These are phyloP conservation scores for Colistium nudipinnis DNA, from an alignment of 2,113 vertebrate species.

Conservation along the genomic window DNA sequence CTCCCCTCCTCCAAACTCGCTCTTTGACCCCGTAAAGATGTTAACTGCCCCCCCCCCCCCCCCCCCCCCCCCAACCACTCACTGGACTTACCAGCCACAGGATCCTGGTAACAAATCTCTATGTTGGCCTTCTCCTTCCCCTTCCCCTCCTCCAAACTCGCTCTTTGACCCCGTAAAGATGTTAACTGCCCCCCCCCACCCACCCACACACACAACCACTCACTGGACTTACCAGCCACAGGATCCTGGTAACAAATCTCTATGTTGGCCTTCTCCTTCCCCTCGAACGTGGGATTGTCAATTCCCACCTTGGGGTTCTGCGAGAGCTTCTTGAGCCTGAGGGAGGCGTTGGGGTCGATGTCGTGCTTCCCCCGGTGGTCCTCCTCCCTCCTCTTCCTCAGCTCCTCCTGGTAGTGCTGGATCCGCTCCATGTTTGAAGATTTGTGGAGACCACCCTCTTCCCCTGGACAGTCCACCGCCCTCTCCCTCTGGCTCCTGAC, in stretches of 20 bases:
- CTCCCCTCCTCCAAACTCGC: constrained; percentile 21
- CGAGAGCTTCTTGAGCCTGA: constrained; percentile 91
- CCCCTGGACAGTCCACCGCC: constrained; percentile 92
- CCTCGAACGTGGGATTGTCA: constrained; percentile 95
- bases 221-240: constrained; percentile 62
- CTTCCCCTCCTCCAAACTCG: constrained; percentile 21
- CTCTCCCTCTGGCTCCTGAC: constrained; percentile 86
- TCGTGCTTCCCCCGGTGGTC: constrained; percentile 86
- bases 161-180: background rate
- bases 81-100: constrained; percentile 61
- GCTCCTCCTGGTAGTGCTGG: constrained; percentile 92
- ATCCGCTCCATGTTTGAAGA: constrained; percentile 86
- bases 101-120: constrained; percentile 79
- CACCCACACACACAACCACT: background rate
- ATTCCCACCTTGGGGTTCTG: constrained; percentile 92
- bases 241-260: constrained; percentile 77
- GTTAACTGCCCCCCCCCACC: background rate
- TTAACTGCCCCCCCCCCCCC: background rate
- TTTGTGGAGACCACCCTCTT: constrained; percentile 78
- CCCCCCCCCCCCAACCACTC: background rate
- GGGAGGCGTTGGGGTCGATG: constrained; percentile 89
- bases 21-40: background rate
- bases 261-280: constrained; percentile 86
- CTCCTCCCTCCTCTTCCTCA: constrained; percentile 88
- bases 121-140: constrained; percentile 85